Conservation (phyloP, 2,113 vertebrate species). For the Bothrops jararaca region DNA sequence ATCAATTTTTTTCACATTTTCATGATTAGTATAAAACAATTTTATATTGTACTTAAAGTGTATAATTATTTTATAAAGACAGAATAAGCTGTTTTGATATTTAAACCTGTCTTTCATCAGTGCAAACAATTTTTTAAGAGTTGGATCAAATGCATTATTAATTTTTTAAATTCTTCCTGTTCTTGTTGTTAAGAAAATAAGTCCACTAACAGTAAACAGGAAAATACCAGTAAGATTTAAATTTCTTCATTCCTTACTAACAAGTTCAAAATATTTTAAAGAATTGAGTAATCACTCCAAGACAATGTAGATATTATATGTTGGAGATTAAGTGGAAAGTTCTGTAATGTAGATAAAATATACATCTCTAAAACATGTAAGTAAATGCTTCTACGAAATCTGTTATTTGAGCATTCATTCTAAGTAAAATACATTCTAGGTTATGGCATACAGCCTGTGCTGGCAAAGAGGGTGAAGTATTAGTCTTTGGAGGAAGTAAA, state of each 20-base stretch:
- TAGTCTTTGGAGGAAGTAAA: constrained; percentile 95
- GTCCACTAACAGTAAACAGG: constrained; percentile 22
- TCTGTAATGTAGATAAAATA: not conserved
- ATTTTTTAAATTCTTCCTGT: not conserved
- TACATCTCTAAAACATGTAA: not conserved
- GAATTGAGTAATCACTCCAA: constrained; percentile 22
- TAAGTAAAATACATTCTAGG: constrained; percentile 56
- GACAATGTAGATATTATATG: constrained; percentile 6
- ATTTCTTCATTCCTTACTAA: not conserved
- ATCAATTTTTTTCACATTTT: not conserved
- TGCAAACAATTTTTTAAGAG: constrained; percentile 21
- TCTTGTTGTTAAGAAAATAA: constrained; percentile 27
- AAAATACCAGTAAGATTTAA: not conserved
- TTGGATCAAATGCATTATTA: constrained; percentile 11
- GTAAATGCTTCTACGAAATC: not conserved
- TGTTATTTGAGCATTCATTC: not conserved
- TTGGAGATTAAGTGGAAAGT: not conserved
- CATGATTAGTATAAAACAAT: not conserved
- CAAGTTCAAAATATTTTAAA: constrained; percentile 1
- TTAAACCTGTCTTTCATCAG: not conserved
- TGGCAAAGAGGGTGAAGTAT: constrained; percentile 86
- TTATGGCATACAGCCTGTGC: constrained; percentile 91
- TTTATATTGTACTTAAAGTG: not conserved
- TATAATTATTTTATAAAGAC: not conserved
- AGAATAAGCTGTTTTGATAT: constrained; percentile 2